Base-by-base conservation (phyloP, 92 coral and sea anemone genomes). In the Bergia puertoricense region DNA sequence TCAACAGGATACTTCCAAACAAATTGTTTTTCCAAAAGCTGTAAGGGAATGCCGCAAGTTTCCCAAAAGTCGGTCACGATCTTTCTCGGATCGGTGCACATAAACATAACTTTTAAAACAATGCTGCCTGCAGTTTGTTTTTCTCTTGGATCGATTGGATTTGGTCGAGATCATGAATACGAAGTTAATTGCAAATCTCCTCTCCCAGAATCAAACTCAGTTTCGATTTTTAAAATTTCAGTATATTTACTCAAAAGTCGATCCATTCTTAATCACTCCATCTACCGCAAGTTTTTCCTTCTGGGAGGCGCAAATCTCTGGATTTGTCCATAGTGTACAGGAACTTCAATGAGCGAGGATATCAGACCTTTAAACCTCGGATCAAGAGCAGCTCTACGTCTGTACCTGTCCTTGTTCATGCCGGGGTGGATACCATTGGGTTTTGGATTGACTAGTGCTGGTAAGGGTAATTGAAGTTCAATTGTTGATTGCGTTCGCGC, bases 281-380 rank as follows among this genome's bases (percentile, higher is more conserved):
- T 79, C 20, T 66, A 79, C 44, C 82, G 66, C 40, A 79, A 37
- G 30, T 79, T 79, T 36, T 54, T 45, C 82, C 93, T 88, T 37
- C 79, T 88, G 11, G 92, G 85, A 4, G 93, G 95, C 2, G 95
- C 97, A 85, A 71, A 92, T 42, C 95, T 81, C 74, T 92, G 95
- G 62, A 93, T 75, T 79, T 91, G 91, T 3, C 95, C 94, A 81
- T 85, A 89, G 41, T 85, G 91, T 51, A 76, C 84, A 9, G 91
- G 90, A 46, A 88, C 85, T 7, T 86, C 86, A 77, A 94, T 82
- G 22, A 94, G 76, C 5, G 91, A 89, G 39, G 97, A 93, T 76
- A 94, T 77, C 22, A 94, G 79, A 14, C 94, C 86, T 72, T 91
- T 85, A 82, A 94, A 94, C 50, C 97, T 65, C 43, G 97, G 95